Evolutionary conservation across 2,797 vertebrate species (phyloP).

Genomic region (Sebastes nivosus): DNA sequence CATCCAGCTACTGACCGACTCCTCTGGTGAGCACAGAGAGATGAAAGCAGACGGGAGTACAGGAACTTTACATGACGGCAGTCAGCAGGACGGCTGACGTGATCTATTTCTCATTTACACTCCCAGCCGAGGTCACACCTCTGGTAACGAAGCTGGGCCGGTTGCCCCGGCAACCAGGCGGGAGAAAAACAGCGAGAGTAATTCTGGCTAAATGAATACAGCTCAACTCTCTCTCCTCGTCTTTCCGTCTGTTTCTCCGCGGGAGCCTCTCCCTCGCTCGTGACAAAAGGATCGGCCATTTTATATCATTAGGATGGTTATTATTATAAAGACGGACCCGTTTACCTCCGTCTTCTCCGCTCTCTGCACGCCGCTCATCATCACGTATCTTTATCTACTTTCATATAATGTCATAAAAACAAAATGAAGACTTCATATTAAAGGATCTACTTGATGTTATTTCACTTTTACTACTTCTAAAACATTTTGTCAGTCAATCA

Average conservation of each 20-base stretch:
- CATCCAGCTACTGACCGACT: no score
- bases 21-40: no score
- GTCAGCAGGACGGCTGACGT: neutral
- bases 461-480: neutral
- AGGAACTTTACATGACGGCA: neutral
- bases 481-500: no score
- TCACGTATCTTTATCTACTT: neutral
- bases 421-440: neutral
- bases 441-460: neutral
- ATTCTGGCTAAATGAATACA: slow-evolving; percentile 48
- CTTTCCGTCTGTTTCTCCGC: slow-evolving; percentile 16
- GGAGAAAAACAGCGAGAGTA: slow-evolving; percentile 39
- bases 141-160: slow-evolving; percentile 62
- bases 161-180: slow-evolving; percentile 58
- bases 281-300: slow-evolving; percentile 46
- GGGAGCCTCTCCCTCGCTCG: slow-evolving; percentile 1
- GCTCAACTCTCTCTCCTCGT: slow-evolving; percentile 26
- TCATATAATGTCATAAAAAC: no score
- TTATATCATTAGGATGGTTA: slow-evolving; percentile 10
- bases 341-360: neutral
- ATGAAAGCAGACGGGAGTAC: neutral
- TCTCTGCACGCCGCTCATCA: neutral
- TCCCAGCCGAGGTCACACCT: slow-evolving; percentile 53
- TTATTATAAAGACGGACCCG: neutral
- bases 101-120: slow-evolving; percentile 42